Evolutionary conservation across 2,888 invertebrate genomes (phyloP).

Genomic region (Drosophila borborema): DNA sequence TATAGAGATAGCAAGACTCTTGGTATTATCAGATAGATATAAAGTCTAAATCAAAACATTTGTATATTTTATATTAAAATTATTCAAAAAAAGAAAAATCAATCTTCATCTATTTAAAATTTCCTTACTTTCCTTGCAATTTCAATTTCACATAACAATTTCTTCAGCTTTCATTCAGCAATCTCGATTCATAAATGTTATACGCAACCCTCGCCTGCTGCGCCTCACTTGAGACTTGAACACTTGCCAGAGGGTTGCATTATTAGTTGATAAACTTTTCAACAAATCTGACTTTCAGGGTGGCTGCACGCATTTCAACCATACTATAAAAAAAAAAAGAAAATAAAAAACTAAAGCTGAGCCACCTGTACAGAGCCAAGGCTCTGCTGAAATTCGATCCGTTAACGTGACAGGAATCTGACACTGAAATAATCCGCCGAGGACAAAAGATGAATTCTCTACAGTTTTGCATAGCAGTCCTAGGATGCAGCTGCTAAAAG

Average conservation of each 20-base stretch:
- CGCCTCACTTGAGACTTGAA: slow-evolving; percentile 48
- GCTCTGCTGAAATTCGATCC: slow-evolving; percentile 55
- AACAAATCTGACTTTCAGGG: slow-evolving; percentile 41
- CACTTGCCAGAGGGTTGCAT: slow-evolving; percentile 52
- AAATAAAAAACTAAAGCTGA: slow-evolving; percentile 21
- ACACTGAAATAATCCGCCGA: slow-evolving; percentile 52
- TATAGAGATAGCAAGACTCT: too few species aligned
- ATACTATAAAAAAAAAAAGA: too few species aligned
- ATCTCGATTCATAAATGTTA: neutral
- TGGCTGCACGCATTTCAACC: slow-evolving; percentile 30
- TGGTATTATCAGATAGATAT: too few species aligned
- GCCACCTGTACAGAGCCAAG: slow-evolving; percentile 50
- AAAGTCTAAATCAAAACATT: too few species aligned
- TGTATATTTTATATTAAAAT: too few species aligned
- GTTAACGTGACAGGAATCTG: slow-evolving; percentile 36
- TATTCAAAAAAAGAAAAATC: too few species aligned
- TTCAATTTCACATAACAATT: neutral
- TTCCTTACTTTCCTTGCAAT: too few species aligned
- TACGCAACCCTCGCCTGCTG: slow-evolving; percentile 29
- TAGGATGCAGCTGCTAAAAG: slow-evolving; percentile 32
- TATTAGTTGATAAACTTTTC: slow-evolving; percentile 61
- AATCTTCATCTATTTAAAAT: too few species aligned
- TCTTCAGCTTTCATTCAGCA: neutral
- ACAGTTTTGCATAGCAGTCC: slow-evolving; percentile 49
- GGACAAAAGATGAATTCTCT: slow-evolving; percentile 46